Conservation (phyloP, 2,113 vertebrate genomes). For the Prionailurus bengalensis region DNA sequence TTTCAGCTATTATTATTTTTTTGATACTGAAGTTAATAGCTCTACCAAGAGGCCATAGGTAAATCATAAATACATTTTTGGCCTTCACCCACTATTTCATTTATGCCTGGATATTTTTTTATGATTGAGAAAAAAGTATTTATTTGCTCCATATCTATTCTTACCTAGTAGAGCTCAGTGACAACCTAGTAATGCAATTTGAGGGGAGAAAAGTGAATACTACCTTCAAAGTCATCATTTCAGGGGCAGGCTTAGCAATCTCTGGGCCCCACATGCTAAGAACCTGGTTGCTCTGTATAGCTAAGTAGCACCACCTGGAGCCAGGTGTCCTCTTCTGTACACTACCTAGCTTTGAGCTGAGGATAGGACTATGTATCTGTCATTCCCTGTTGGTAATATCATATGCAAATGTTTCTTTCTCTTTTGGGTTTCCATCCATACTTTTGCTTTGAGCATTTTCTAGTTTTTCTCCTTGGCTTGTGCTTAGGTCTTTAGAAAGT, state of each 20-base stretch:
- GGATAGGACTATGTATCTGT: neutral
- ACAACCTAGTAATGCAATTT: slow-evolving; percentile 60
- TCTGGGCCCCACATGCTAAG: neutral
- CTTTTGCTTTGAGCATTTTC: neutral
- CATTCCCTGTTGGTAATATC: neutral
- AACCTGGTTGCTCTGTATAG: neutral
- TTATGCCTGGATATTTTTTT: slow-evolving; percentile 34
- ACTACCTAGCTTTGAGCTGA: neutral
- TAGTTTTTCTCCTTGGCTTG: slow-evolving; percentile 17
- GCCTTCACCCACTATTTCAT: slow-evolving; percentile 62
- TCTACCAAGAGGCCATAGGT: neutral
- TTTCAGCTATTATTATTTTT: slow-evolving; percentile 33
- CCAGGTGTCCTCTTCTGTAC: neutral
- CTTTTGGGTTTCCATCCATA: neutral
- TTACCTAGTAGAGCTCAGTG: slow-evolving; percentile 58
- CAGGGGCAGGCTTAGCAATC: slow-evolving; percentile 17
- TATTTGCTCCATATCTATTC: slow-evolving; percentile 18
- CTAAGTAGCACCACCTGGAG: neutral
- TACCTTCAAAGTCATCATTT: slow-evolving; percentile 58
- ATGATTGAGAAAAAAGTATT: slow-evolving; percentile 54
- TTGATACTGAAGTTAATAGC: slow-evolving; percentile 36
- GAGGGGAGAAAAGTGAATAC: slow-evolving; percentile 61
- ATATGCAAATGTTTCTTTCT: neutral
- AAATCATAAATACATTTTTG: slow-evolving; percentile 61
- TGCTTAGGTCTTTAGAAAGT: slow-evolving; percentile 14